Evolutionary conservation across 1,140 invertebrate species (phyloP), one percentile per base, ranked within the genome.

Genomic region (Marisa cornuarietis): DNA sequence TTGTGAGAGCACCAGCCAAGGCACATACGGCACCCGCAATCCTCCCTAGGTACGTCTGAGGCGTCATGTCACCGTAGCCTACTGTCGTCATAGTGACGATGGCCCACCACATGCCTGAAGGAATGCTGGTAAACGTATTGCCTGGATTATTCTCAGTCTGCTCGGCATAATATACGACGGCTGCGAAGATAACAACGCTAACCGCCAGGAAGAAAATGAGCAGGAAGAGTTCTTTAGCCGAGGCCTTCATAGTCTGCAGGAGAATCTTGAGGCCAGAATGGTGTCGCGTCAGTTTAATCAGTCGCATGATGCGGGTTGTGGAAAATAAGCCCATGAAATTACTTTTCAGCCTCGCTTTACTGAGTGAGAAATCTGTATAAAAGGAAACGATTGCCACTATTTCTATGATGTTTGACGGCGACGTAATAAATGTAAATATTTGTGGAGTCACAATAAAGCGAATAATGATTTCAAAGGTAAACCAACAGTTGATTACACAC

Each of bases 251-350:
- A 0, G 96, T 98, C 88, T 98, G 98, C 86, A 99, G 99, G 66
- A 99, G 94, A 86, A 99, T 99, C 92, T 99, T 99, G 74, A 99
- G 93, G 63, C 98, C 98, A 10, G 89, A 83, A 14, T 87, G 90
- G 80, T 91, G 90, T 14, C 91, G 94, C n/a, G 98, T 99, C 83
- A 99, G 92, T 90, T 99, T 99, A 92, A 99, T 99, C 81, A 99
- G 93, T 88, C 96, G 96, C 89, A 99, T 98, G 81, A 99, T 99
- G 79, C 98, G 94, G 86, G 99, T 99, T 85, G 99, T 99, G 84
- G 95, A 95, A 95, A 99, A 98, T 93, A 99, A 99, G 92, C 99
- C 98, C 86, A 99, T 93, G 83, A 99, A 98, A 88, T 99, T 98
- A 71, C 98, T 98, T 91, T 98, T 97, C 83, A 83, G 89, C 81